Evolutionary conservation across 2,888 invertebrate species (phyloP).

Genomic region (Conomelus anceps): DNA sequence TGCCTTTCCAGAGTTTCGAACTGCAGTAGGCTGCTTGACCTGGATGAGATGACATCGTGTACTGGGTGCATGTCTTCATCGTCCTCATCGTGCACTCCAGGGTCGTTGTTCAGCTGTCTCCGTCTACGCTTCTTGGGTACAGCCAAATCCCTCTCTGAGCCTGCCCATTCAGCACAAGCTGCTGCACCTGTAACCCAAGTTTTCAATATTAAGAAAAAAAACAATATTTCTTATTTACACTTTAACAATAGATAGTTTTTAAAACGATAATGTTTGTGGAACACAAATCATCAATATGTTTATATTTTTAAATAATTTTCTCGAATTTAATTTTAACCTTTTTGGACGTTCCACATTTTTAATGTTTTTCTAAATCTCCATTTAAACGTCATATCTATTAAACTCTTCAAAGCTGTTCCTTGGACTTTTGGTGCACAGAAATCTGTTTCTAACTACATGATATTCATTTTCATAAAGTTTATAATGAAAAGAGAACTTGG

Average conservation of each 20-base stretch:
- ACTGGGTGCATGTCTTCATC: constrained; percentile 39
- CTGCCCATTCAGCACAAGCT: constrained; percentile 48
- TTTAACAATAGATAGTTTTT: background rate
- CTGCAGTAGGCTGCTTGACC: constrained; percentile 74
- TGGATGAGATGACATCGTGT: constrained; percentile 36
- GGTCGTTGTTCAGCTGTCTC: constrained; percentile 41
- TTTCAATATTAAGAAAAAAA: background rate
- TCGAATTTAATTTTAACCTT: too few species aligned
- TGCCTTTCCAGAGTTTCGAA: constrained; percentile 76
- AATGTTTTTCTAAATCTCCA: too few species aligned
- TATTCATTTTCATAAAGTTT: too few species aligned
- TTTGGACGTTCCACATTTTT: too few species aligned
- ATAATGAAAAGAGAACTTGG: too few species aligned
- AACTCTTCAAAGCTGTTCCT: too few species aligned
- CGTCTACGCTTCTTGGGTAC: constrained; percentile 67
- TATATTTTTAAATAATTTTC: too few species aligned
- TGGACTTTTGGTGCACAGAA: too few species aligned
- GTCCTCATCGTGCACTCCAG: constrained; percentile 36
- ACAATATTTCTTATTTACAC: background rate
- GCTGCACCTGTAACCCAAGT: constrained; percentile 44
- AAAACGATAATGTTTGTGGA: too few species aligned
- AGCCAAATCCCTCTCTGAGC: constrained; percentile 66
- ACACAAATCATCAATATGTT: too few species aligned
- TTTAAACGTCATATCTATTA: too few species aligned
- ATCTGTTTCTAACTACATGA: too few species aligned